These are phyloP conservation scores for Sinohyriopsis cumingii DNA, from an alignment of 2,888 invertebrate species.

Conservation along the genomic window DNA sequence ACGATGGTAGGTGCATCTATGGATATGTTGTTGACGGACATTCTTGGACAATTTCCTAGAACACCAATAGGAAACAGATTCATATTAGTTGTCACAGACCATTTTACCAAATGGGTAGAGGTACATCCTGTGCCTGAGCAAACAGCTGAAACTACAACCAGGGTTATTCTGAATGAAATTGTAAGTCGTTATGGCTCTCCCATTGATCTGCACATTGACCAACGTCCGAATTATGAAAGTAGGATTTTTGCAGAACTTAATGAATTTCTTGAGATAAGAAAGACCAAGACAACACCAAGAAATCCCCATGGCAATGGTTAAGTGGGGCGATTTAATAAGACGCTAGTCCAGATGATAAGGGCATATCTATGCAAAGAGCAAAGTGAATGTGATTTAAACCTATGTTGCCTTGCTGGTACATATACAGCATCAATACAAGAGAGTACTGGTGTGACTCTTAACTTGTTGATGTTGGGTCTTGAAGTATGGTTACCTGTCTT, in stretches of 20 bases:
- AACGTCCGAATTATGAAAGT: constrained; percentile 33
- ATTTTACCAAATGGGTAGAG: too few species aligned
- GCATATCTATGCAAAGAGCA: constrained; percentile 27
- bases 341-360: constrained; percentile 23
- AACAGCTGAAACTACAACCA: constrained; percentile 23
- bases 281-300: constrained; percentile 35
- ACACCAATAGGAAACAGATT: too few species aligned
- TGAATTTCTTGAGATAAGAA: constrained; percentile 27
- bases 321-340: constrained; percentile 27
- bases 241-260: constrained; percentile 28
- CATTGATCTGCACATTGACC: constrained; percentile 27
- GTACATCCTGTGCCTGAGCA: constrained; percentile 28
- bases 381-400: constrained; percentile 32
- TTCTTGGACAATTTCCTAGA: too few species aligned
- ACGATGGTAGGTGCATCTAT: too few species aligned
- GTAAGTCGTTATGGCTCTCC: constrained; percentile 27
- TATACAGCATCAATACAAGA: constrained; percentile 27
- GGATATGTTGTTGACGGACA: too few species aligned
- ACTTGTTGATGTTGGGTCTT: constrained; percentile 30
- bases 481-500: constrained; percentile 31
- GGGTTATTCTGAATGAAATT: constrained; percentile 28
- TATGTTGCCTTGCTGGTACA: constrained; percentile 30
- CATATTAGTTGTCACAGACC: too few species aligned
- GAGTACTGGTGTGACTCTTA: constrained; percentile 27
- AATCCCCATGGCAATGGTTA: constrained; percentile 29